These are phyloP conservation scores for Eudasyphora cyanicolor DNA, from an alignment of 2,888 invertebrate species.

Conservation along the genomic window DNA sequence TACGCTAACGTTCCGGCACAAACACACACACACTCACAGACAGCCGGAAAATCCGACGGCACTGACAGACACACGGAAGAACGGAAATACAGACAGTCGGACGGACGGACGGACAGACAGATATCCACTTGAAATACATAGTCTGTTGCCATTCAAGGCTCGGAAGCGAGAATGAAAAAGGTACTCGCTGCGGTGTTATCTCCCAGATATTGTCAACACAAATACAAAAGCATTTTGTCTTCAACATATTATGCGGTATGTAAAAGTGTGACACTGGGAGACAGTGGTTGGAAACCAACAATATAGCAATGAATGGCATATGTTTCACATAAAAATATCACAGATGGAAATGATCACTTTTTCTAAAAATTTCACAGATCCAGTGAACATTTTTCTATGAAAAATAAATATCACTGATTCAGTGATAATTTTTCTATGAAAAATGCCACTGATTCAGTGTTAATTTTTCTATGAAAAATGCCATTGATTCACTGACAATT, in stretches of 20 bases:
- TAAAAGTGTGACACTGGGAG: not conserved
- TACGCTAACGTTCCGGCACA: slow-evolving; percentile 6
- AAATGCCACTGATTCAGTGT: no score
- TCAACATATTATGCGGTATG: slow-evolving; percentile 26
- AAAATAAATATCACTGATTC: no score
- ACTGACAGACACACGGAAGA: not conserved
- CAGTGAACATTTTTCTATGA: no score
- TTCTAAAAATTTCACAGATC: no score
- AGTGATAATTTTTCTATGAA: no score
- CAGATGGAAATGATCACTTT: no score
- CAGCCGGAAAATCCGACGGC: slow-evolving; percentile 19
- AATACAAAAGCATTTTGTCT: slow-evolving; percentile 27
- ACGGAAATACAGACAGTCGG: not conserved
- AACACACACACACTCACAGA: slow-evolving; percentile 21
- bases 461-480: no score
- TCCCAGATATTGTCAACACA: slow-evolving; percentile 41
- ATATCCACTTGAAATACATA: slow-evolving; percentile 11
- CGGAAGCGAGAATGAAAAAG: not conserved
- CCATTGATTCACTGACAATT: no score
- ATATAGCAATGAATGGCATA: no score
- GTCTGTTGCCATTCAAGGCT: slow-evolving; percentile 10
- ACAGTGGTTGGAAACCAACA: not conserved
- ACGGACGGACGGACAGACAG: not conserved
- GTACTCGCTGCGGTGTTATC: slow-evolving; percentile 32
- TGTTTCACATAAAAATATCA: no score